Conservation (phyloP, 2,797 vertebrate species). For the Oophaga sylvatica region DNA sequence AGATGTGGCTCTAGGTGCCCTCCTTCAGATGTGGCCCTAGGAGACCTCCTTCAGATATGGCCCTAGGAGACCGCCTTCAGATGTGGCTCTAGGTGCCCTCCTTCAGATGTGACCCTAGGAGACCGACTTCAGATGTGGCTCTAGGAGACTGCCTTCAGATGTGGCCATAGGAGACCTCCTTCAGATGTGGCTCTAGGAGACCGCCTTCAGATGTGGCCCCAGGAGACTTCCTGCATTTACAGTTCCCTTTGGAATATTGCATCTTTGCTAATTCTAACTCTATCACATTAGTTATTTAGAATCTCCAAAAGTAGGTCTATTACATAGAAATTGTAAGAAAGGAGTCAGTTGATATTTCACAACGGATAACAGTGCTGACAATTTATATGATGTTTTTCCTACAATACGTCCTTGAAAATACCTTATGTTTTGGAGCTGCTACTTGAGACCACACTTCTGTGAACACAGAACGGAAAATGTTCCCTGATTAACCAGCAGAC, state of each 20-base stretch:
- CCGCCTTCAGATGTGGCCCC: not conserved
- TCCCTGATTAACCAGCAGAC: constrained; percentile 44
- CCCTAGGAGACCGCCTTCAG: not conserved
- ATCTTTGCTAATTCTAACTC: not conserved
- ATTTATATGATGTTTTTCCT: constrained; percentile 11
- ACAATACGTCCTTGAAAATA: constrained; percentile 42
- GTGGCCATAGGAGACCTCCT: not conserved
- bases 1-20: not conserved
- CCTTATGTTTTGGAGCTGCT: constrained; percentile 13
- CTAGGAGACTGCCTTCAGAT: not conserved
- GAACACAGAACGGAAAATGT: constrained; percentile 22
- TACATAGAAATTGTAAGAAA: not conserved
- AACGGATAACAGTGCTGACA: constrained; percentile 19
- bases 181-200: not conserved
- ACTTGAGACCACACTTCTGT: constrained; percentile 30
- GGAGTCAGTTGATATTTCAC: constrained; percentile 8
- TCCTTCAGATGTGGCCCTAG: not conserved
- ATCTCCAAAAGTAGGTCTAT: not conserved
- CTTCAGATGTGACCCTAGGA: no score
- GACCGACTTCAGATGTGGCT: no score
- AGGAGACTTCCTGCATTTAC: not conserved
- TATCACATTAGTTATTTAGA: constrained; percentile 11
- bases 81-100: not conserved
- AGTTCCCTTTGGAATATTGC: constrained; percentile 1
- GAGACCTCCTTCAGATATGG: not conserved